phyloP scores from a whole-genome alignment of 2,113 vertebrate genomes.

The Antechinus stuartii region DNA sequence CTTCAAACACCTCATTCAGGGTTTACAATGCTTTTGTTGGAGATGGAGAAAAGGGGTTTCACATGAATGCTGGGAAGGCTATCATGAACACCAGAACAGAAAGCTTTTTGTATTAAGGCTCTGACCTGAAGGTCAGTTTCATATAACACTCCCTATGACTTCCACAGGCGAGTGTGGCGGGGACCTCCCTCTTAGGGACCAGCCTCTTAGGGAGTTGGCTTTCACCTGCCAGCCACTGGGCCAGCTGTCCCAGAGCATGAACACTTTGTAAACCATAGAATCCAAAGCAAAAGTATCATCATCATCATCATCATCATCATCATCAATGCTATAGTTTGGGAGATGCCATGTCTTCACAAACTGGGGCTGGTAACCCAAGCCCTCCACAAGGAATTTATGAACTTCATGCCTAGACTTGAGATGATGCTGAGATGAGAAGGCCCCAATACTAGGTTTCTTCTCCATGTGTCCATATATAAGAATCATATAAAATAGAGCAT shows the following conservation, averaged over 20 bases:
- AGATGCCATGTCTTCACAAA: background rate
- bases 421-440: background rate
- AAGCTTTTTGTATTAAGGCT: constrained; percentile 52
- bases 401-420: background rate
- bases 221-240: constrained; percentile 1
- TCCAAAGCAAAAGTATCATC: background rate
- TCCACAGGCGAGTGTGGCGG: background rate
- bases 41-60: constrained; percentile 33
- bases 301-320: background rate
- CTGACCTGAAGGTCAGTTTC: constrained; percentile 37
- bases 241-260: background rate
- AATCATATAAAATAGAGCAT: background rate
- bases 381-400: background rate
- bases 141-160: constrained; percentile 27
- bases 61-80: constrained; percentile 48
- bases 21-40: constrained; percentile 62
- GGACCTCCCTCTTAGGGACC: constrained; percentile 18
- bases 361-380: background rate
- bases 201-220: background rate
- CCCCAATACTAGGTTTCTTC: background rate
- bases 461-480: background rate
- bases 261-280: background rate
- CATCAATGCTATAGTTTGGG: background rate
- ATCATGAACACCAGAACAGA: constrained; percentile 35
- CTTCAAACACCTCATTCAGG: constrained; percentile 65